Conservation (phyloP, 2,888 invertebrate genomes). For the Volucella bombylans region DNA sequence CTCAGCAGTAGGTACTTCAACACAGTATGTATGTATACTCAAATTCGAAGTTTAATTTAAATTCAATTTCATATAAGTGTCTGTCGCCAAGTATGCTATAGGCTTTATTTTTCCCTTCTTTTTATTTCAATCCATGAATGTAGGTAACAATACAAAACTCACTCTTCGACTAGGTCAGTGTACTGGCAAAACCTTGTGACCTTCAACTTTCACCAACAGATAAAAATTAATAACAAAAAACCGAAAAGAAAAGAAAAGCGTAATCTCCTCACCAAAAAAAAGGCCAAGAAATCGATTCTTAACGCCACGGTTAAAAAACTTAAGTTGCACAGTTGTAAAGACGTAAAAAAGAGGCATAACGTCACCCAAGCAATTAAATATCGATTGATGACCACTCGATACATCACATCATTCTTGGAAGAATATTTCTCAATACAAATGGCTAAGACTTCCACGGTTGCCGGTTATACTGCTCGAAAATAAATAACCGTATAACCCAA, state of each 20-base stretch:
- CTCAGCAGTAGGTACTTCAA: too few species aligned
- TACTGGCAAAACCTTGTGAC: slow-evolving; percentile 17
- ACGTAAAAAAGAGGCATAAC: slow-evolving; percentile 32
- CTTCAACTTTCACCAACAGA: slow-evolving; percentile 51
- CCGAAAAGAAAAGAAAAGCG: not conserved
- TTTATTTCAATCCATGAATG: not conserved
- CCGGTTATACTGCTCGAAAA: slow-evolving; percentile 4
- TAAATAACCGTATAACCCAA: slow-evolving; percentile 30
- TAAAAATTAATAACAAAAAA: not conserved
- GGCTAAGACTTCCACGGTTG: not conserved
- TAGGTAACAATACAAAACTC: not conserved
- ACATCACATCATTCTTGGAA: slow-evolving; percentile 22
- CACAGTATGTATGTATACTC: too few species aligned
- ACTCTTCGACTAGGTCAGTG: slow-evolving; percentile 24
- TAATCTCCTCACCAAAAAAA: slow-evolving; percentile 31
- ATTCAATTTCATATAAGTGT: too few species aligned
- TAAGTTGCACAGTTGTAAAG: slow-evolving; percentile 25
- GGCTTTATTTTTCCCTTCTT: too few species aligned
- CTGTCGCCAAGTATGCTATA: too few species aligned
- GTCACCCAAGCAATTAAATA: slow-evolving; percentile 43
- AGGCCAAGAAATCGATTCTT: slow-evolving; percentile 41
- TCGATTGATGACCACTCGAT: slow-evolving; percentile 35
- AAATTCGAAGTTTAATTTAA: too few species aligned
- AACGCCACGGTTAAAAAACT: slow-evolving; percentile 25
- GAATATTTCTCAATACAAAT: slow-evolving; percentile 4